These are phyloP conservation scores for Cephus runcator DNA, from an alignment of 2,888 invertebrate genomes.

Conservation along the genomic window DNA sequence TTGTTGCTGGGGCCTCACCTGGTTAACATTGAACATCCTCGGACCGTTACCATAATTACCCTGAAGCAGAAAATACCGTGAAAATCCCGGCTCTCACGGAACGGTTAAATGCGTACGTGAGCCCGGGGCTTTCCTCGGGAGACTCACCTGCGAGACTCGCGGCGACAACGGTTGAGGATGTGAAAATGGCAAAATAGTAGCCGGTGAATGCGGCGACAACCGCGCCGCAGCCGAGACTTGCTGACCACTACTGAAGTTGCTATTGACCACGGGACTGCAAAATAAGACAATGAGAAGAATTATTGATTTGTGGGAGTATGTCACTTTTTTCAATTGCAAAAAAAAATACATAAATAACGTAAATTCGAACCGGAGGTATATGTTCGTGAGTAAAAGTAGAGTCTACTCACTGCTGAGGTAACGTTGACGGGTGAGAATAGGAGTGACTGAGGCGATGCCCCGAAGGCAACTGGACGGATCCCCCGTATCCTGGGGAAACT, in stretches of 20 bases:
- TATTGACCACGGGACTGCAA: conserved; percentile 58
- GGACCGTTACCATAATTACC: conserved; percentile 61
- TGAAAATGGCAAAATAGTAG: conserved; percentile 58
- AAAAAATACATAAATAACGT: background rate
- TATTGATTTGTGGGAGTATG: background rate
- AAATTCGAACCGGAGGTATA: background rate
- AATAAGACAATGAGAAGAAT: background rate
- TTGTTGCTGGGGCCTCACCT: conserved; percentile 64
- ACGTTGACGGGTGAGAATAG: conserved; percentile 61
- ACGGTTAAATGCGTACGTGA: background rate
- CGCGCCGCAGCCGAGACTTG: conserved; percentile 66
- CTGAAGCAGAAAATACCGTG: conserved; percentile 30
- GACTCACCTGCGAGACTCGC: conserved; percentile 67
- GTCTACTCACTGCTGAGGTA: conserved; percentile 59
- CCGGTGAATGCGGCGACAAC: conserved; percentile 70
- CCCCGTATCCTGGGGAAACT: conserved; percentile 73
- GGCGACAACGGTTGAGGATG: conserved; percentile 71
- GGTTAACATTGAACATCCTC: conserved; percentile 63
- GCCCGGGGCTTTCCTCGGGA: background rate
- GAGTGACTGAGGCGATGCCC: conserved; percentile 63
- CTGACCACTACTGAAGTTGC: conserved; percentile 64
- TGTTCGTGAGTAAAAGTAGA: background rate
- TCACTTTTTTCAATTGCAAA: background rate
- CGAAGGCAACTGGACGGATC: conserved; percentile 65
- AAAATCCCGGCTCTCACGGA: background rate